Conservation (phyloP, 2,888 invertebrate genomes). For the Cabera pusaria region DNA sequence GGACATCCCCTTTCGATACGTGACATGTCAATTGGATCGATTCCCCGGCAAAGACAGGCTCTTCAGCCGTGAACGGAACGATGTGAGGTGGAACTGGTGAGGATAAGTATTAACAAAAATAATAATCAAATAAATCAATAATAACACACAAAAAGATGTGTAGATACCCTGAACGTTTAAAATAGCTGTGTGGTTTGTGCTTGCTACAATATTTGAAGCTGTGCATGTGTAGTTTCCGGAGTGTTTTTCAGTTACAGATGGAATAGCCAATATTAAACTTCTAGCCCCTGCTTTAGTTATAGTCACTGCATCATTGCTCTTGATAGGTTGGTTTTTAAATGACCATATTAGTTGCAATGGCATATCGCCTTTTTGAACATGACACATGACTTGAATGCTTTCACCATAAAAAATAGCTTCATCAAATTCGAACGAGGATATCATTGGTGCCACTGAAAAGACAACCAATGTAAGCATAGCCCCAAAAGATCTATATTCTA, state of each 20-base stretch:
- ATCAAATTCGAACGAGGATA: slow-evolving; percentile 84
- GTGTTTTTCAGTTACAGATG: slow-evolving; percentile 86
- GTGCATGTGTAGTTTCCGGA: slow-evolving; percentile 90
- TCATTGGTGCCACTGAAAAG: slow-evolving; percentile 83
- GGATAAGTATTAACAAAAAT: slow-evolving; percentile 48
- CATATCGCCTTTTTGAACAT: slow-evolving; percentile 86
- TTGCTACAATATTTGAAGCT: slow-evolving; percentile 87
- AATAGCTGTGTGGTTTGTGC: slow-evolving; percentile 84
- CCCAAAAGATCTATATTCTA: slow-evolving; percentile 9
- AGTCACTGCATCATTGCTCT: slow-evolving; percentile 65
- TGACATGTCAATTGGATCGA: slow-evolving; percentile 85
- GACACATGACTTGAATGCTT: slow-evolving; percentile 83
- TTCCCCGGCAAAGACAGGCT: slow-evolving; percentile 86
- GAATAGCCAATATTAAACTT: slow-evolving; percentile 85
- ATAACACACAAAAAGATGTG: slow-evolving; percentile 44
- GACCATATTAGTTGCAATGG: slow-evolving; percentile 88
- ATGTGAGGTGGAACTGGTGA: slow-evolving; percentile 85
- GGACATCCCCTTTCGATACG: slow-evolving; percentile 87
- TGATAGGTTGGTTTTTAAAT: slow-evolving; percentile 83
- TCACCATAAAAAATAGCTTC: slow-evolving; percentile 82
- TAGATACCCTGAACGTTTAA: slow-evolving; percentile 86
- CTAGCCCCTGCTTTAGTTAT: slow-evolving; percentile 84
- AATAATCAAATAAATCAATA: slow-evolving; percentile 42
- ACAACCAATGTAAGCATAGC: slow-evolving; percentile 20
- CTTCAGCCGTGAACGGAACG: slow-evolving; percentile 84